A percentile compares a stretch with the other conserved stretches of the same genome.
These are phyloP conservation scores for Damaliscus lunatus DNA, from an alignment of 2,113 vertebrate species.

Conservation along the genomic window DNA sequence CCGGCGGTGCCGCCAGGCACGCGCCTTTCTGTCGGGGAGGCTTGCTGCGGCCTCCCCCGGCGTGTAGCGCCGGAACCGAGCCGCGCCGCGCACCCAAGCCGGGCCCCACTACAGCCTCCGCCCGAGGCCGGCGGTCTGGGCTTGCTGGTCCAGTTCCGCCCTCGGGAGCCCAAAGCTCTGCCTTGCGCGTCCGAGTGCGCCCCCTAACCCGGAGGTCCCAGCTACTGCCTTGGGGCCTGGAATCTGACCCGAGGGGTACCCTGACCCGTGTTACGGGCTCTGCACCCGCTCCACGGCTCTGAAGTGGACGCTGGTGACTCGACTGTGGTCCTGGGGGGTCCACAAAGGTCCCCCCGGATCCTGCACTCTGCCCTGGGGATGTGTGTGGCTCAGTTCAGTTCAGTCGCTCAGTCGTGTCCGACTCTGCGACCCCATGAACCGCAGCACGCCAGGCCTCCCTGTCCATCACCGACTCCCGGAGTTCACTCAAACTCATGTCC, in stretches of 20 bases:
- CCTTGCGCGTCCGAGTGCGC: background rate
- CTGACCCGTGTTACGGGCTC: background rate
- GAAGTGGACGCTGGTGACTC: background rate
- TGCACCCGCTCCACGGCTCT: background rate
- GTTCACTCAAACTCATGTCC: background rate
- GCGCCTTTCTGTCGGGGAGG: rapidly evolving
- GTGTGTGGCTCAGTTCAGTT: background rate
- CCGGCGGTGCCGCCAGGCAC: rapidly evolving
- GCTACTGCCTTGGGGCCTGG: background rate
- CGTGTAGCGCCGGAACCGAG: rapidly evolving
- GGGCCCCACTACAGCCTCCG: background rate
- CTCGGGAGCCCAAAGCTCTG: background rate
- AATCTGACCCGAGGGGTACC: background rate
- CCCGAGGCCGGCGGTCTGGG: too few species aligned
- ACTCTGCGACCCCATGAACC: background rate
- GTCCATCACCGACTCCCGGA: background rate
- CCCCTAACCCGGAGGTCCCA: background rate
- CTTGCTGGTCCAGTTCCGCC: too few species aligned
- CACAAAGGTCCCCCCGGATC: too few species aligned
- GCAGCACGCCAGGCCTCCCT: background rate
- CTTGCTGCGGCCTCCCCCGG: rapidly evolving
- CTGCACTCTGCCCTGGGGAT: background rate
- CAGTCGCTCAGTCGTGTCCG: background rate
- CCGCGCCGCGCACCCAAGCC: background rate
- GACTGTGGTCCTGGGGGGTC: background rate